Evolutionary conservation across 2,797 vertebrate genomes (phyloP).

Genomic region (Falco rusticolus): DNA sequence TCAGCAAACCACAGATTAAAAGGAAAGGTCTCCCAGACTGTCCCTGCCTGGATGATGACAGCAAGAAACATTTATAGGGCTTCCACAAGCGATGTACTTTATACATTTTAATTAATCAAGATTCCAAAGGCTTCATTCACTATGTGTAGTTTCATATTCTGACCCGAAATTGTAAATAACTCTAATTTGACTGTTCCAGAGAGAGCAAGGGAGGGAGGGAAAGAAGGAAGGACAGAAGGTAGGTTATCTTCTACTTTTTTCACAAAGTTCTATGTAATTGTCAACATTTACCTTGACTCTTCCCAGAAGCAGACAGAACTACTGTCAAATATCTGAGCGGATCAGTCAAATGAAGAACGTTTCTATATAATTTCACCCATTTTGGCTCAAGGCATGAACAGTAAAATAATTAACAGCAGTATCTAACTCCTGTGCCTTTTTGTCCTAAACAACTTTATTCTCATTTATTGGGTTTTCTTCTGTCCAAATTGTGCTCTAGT

Average conservation of each 20-base stretch:
- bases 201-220: not conserved
- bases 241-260: not conserved
- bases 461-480: not conserved
- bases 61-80: not conserved
- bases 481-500: not conserved
- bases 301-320: not conserved
- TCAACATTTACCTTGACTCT: not conserved
- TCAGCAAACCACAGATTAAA: not conserved
- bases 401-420: not conserved
- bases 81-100: not conserved
- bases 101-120: not conserved
- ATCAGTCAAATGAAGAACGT: not conserved
- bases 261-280: not conserved
- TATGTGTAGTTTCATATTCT: not conserved
- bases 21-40: not conserved
- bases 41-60: not conserved
- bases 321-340: not conserved
- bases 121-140: not conserved
- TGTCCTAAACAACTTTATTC: not conserved
- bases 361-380: not conserved
- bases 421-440: not conserved
- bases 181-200: not conserved
- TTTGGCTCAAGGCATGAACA: not conserved
- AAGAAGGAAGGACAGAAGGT: not conserved
- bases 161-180: not conserved